Percentiles rank a stretch among this genome's conserved stretches.
phyloP scores from a whole-genome alignment of 2,888 invertebrate genomes.

The Phaedon cochleariae region DNA sequence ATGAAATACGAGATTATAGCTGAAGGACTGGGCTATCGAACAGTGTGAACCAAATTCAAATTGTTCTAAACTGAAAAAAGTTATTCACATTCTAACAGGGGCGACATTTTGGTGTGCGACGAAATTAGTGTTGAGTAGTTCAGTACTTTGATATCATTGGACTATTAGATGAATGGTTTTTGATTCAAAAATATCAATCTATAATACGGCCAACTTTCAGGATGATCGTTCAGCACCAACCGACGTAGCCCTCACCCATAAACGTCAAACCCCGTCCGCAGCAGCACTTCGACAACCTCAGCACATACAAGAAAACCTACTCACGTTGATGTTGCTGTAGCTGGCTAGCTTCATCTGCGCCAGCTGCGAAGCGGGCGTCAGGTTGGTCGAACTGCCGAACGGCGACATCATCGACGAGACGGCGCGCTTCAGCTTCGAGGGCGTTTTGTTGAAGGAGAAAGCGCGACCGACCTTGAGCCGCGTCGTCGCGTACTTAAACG shows the following conservation, averaged over 20 bases:
- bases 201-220: not conserved
- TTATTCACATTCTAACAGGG: too few relatives aligned
- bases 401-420: slow-evolving; percentile 95
- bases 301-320: slow-evolving; percentile 49
- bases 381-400: slow-evolving; percentile 84
- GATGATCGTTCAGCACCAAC: not conserved
- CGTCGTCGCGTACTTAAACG: slow-evolving; percentile 88
- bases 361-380: slow-evolving; percentile 84
- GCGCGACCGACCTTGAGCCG: slow-evolving; percentile 91
- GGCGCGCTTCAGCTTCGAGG: slow-evolving; percentile 90
- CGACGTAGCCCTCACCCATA: not conserved
- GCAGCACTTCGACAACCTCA: too few relatives aligned
- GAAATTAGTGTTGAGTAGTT: too few relatives aligned
- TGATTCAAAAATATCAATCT: too few relatives aligned
- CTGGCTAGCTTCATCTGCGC: slow-evolving; percentile 87
- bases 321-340: slow-evolving; percentile 86
- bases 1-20: too few relatives aligned
- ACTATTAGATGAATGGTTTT: too few relatives aligned
- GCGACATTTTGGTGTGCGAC: too few relatives aligned
- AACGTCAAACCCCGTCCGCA: too few relatives aligned
- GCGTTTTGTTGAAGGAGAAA: slow-evolving; percentile 95
- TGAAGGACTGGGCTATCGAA: too few relatives aligned
- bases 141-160: too few relatives aligned
- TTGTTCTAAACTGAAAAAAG: too few relatives aligned
- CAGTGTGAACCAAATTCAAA: too few relatives aligned